A percentile compares a stretch with the other conserved stretches of the same genome.
Evolutionary conservation across 2,888 invertebrate species (phyloP).

Genomic region (Strigamia crassipes): DNA sequence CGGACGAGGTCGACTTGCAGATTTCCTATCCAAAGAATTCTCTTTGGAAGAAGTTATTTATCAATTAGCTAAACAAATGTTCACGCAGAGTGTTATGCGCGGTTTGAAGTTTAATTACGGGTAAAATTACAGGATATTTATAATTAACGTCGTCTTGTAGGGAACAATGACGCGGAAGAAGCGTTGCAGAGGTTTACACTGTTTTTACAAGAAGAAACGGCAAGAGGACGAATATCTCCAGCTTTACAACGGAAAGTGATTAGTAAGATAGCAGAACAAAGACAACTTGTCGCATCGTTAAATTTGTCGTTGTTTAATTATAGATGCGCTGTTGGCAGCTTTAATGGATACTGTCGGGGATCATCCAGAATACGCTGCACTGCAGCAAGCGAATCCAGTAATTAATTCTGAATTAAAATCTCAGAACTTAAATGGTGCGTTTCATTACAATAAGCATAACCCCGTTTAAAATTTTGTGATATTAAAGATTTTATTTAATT

Average conservation of each 20-base stretch:
- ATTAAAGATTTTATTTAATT: neutral
- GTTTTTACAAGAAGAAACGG: slow-evolving; percentile 74
- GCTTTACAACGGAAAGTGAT: slow-evolving; percentile 77
- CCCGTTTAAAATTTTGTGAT: neutral
- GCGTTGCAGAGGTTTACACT: slow-evolving; percentile 75
- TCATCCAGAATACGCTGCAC: slow-evolving; percentile 70
- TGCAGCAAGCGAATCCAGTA: slow-evolving; percentile 25
- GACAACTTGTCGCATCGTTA: neutral
- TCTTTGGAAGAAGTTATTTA: slow-evolving; percentile 79
- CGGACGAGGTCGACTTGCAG: slow-evolving; percentile 71
- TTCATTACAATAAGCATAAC: neutral
- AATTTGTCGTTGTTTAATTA: neutral
- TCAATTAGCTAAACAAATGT: slow-evolving; percentile 80
- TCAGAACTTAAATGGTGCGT: neutral
- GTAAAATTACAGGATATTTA: neutral
- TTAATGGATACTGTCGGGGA: slow-evolving; percentile 74
- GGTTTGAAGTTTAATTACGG: slow-evolving; percentile 56
- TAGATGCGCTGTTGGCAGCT: slow-evolving; percentile 76
- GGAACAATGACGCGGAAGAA: slow-evolving; percentile 72
- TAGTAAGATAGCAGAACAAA: slow-evolving; percentile 63
- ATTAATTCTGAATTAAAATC: neutral
- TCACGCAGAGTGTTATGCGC: slow-evolving; percentile 72
- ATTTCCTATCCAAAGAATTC: slow-evolving; percentile 75
- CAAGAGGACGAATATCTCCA: slow-evolving; percentile 73
- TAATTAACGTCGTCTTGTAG: slow-evolving; percentile 51